Evolutionary conservation across 1,140 invertebrate species (phyloP).

Genomic region (Penaeus indicus): DNA sequence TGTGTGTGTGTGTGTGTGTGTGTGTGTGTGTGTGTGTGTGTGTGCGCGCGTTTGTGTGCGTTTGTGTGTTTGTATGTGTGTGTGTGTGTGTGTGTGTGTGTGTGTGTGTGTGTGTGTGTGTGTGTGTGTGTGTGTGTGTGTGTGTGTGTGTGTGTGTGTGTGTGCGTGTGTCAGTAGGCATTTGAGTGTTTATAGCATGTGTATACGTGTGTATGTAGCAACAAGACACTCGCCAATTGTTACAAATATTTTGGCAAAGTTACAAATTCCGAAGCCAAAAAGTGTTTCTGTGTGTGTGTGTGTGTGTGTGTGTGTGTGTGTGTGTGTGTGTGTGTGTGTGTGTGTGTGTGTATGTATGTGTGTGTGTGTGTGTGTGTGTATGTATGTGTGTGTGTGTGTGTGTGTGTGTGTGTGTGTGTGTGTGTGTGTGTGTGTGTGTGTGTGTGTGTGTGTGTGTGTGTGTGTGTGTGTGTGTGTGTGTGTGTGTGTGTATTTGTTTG

Average conservation of each 20-base stretch:
- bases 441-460: not conserved
- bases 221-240: no score
- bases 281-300: no score
- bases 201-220: no score
- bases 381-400: not conserved
- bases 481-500: not conserved
- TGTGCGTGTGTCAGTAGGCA: not conserved
- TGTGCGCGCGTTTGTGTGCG: not conserved
- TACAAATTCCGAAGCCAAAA: no score
- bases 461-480: no score
- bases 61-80: not conserved
- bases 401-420: not conserved
- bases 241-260: no score
- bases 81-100: no score
- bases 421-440: conserved; percentile 5
- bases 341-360: not conserved
- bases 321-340: not conserved
- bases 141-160: no score
- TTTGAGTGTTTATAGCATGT: not conserved
- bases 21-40: no score
- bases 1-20: conserved; percentile 12
- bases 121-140: no score
- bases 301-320: no score
- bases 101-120: no score
- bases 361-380: conserved; percentile 10